phyloP scores from a whole-genome alignment of 2,797 vertebrate species.

The Propithecus deckenii region DNA sequence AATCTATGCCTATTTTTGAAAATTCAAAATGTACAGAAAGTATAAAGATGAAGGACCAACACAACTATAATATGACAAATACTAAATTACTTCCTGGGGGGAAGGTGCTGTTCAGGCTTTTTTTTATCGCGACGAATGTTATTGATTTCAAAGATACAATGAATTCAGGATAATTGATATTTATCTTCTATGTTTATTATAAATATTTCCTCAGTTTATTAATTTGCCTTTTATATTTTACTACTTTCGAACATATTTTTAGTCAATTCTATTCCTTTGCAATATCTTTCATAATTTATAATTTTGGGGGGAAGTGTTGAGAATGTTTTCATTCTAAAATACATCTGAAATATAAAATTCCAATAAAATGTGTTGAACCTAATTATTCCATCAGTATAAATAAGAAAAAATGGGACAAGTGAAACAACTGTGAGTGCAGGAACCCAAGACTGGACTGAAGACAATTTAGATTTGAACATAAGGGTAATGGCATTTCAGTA shows the following conservation, averaged over 20 bases:
- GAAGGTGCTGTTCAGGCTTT: neutral
- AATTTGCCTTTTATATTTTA: neutral
- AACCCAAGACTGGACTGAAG: neutral
- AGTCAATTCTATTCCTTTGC: neutral
- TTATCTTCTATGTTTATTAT: neutral
- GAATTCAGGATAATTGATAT: neutral
- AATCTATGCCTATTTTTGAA: neutral
- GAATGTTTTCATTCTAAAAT: constrained; percentile 57
- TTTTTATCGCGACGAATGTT: neutral
- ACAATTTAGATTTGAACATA: neutral
- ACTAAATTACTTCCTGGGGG: neutral
- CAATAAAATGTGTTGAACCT: neutral
- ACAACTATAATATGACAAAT: neutral
- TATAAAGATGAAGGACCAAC: neutral
- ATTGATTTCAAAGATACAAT: neutral
- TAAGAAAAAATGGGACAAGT: neutral
- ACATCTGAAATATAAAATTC: constrained; percentile 57
- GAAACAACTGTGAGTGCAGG: neutral
- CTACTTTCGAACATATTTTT: neutral
- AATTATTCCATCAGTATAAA: neutral
- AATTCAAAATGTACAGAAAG: neutral
- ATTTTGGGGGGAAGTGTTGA: neutral
- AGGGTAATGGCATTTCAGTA: neutral
- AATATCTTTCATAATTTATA: neutral
- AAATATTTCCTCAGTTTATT: neutral